phyloP scores from a whole-genome alignment of 2,888 invertebrate genomes.

The Lycia hirtaria region DNA sequence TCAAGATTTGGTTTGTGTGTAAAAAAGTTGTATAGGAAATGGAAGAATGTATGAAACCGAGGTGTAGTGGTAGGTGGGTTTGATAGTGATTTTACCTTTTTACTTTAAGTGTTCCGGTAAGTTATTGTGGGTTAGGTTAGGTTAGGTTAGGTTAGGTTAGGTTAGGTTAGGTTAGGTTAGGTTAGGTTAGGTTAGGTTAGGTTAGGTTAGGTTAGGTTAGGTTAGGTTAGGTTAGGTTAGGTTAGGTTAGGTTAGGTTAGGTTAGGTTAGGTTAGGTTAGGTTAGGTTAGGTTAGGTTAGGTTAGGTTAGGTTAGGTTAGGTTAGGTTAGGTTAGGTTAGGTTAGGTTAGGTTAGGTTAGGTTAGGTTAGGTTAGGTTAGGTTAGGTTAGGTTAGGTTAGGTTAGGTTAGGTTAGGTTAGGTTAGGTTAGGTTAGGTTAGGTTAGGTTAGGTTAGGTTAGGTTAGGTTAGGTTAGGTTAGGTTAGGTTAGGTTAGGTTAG shows the following conservation, averaged over 20 bases:
- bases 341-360: conserved; percentile 21
- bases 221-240: conserved; percentile 19
- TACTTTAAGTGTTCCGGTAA: conserved; percentile 17
- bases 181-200: too few relatives aligned
- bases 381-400: conserved; percentile 23
- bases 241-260: conserved; percentile 15
- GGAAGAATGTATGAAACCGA: too few relatives aligned
- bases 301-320: conserved; percentile 23
- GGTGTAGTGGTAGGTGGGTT: too few relatives aligned
- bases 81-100: too few relatives aligned
- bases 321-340: conserved; percentile 23
- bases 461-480: conserved; percentile 27
- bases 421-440: conserved; percentile 30
- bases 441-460: conserved; percentile 30
- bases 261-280: conserved; percentile 8
- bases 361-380: conserved; percentile 23
- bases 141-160: conserved; percentile 22
- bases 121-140: conserved; percentile 17
- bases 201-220: too few relatives aligned
- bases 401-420: conserved; percentile 23
- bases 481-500: conserved; percentile 31
- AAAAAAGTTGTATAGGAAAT: too few relatives aligned
- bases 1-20: too few relatives aligned
- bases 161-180: too few relatives aligned
- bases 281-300: conserved; percentile 23